Percentiles rank a stretch among this genome's conserved stretches.
These are phyloP conservation scores for Cherax destructor DNA, from an alignment of 1,140 invertebrate genomes.

Conservation along the genomic window DNA sequence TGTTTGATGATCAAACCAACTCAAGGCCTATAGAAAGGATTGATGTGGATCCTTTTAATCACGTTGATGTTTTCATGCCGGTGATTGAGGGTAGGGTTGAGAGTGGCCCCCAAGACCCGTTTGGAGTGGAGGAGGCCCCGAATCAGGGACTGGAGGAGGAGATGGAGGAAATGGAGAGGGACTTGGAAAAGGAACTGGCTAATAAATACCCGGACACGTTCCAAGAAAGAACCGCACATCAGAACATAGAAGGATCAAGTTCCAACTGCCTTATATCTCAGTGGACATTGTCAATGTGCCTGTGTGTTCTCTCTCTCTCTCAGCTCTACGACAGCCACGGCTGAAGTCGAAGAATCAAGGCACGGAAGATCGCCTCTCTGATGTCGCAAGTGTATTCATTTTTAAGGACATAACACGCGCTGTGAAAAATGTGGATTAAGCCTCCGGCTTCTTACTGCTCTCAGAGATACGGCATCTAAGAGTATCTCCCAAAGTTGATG, in stretches of 20 bases:
- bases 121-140: not conserved
- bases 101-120: not conserved
- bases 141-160: conserved; percentile 53
- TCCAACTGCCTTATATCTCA: not conserved
- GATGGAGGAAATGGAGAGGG: conserved; percentile 58
- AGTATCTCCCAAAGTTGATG: not conserved
- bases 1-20: conserved; percentile 69
- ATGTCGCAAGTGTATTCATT: conserved; percentile 13
- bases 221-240: conserved; percentile 37
- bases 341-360: not conserved
- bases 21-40: conserved; percentile 62
- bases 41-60: conserved; percentile 59
- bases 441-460: not conserved
- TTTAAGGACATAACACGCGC: conserved; percentile 8
- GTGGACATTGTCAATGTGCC: conserved; percentile 7
- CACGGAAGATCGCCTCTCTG: not conserved
- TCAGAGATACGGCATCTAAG: not conserved
- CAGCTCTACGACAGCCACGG: conserved; percentile 23
- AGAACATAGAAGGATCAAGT: not conserved
- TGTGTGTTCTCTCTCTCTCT: conserved; percentile 8
- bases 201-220: conserved; percentile 25
- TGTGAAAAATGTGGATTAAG: not conserved
- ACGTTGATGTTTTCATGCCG: conserved; percentile 61
- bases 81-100: conserved; percentile 51
- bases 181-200: conserved; percentile 19